Evolutionary conservation across 2,888 invertebrate species (phyloP).

Genomic region (Phyllotreta cruciferae): DNA sequence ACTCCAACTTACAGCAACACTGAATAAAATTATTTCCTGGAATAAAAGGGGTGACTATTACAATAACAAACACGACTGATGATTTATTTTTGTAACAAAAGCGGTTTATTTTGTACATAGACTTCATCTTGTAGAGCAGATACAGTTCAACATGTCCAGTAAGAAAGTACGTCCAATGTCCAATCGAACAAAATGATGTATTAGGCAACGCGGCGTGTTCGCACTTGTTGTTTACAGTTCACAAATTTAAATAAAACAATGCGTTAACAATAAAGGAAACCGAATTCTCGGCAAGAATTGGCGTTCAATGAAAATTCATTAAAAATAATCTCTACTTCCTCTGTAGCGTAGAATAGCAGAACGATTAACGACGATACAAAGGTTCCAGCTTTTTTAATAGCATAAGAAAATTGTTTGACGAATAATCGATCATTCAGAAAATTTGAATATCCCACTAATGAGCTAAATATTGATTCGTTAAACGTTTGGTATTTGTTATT

Average conservation of each 20-base stretch:
- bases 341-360: conserved; percentile 28
- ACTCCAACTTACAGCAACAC: background rate
- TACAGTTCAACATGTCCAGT: conserved; percentile 4
- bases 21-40: conserved; percentile 2
- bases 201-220: conserved; percentile 1
- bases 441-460: background rate
- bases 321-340: conserved; percentile 56
- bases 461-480: background rate
- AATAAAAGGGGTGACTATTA: conserved; percentile 4
- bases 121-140: background rate
- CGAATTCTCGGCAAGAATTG: conserved; percentile 42
- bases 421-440: conserved; percentile 5
- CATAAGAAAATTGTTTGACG: background rate
- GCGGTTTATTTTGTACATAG: background rate
- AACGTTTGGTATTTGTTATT: too few species aligned
- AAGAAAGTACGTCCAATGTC: conserved; percentile 12
- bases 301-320: conserved; percentile 55
- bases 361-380: conserved; percentile 4
- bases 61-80: conserved; percentile 5
- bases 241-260: conserved; percentile 5
- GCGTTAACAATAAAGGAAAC: conserved; percentile 8
- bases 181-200: conserved; percentile 11
- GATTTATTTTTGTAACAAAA: conserved; percentile 13
- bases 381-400: background rate
- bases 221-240: conserved; percentile 17